These are phyloP conservation scores for Sebastes taczanowskii DNA, from an alignment of 2,797 vertebrate genomes.

Conservation along the genomic window DNA sequence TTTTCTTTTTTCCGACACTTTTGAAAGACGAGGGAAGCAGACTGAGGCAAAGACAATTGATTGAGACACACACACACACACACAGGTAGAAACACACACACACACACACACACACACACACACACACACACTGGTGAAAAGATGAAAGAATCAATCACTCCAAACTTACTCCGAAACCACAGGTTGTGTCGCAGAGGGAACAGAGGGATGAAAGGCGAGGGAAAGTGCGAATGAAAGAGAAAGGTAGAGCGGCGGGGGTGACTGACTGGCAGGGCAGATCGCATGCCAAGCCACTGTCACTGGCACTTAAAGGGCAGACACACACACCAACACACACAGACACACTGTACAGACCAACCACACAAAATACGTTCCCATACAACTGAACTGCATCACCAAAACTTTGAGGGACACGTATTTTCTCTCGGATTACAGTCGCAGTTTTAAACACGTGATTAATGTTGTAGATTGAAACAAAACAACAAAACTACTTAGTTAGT, in stretches of 20 bases:
- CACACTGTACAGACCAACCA: background rate
- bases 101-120: background rate
- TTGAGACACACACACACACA: conserved; percentile 3
- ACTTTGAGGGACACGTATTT: too few species aligned
- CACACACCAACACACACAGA: conserved; percentile 1
- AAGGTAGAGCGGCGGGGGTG: conserved; percentile 35
- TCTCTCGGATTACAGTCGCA: too few species aligned
- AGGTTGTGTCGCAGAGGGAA: conserved; percentile 62
- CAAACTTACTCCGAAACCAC: conserved; percentile 65
- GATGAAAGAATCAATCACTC: conserved; percentile 64
- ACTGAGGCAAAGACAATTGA: conserved; percentile 18
- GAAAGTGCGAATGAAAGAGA: conserved; percentile 58
- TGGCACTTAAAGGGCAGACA: conserved; percentile 29
- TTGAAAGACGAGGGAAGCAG: conserved; percentile 8
- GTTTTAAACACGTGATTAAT: too few species aligned
- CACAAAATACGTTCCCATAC: too few species aligned
- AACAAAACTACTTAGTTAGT: too few species aligned
- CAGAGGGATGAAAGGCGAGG: conserved; percentile 61
- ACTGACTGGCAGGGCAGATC: conserved; percentile 73
- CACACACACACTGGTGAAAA: conserved; percentile 16
- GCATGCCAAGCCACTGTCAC: conserved; percentile 70
- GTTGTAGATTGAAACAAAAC: too few species aligned
- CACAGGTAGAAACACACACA: background rate
- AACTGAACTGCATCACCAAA: too few species aligned
- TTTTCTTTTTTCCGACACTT: background rate